Evolutionary conservation across 2,888 invertebrate species (phyloP).

Genomic region (Subacronicta megacephala): DNA sequence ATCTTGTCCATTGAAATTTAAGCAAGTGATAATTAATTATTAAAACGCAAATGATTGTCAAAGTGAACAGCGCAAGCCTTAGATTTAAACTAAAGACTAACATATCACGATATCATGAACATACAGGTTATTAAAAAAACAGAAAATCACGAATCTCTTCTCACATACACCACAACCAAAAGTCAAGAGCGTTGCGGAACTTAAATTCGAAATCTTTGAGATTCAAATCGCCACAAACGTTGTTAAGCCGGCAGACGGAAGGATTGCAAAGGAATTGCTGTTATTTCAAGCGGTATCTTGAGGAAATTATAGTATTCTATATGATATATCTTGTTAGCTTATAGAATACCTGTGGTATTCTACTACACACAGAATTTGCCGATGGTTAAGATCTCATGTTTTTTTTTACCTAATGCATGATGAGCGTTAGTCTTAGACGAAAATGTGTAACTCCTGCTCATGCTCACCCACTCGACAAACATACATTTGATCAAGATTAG

Average conservation of each 20-base stretch:
- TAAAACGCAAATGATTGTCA: too few species aligned
- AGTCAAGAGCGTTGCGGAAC: slow-evolving; percentile 72
- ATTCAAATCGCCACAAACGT: slow-evolving; percentile 86
- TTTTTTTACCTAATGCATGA: too few species aligned
- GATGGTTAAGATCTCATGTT: too few species aligned
- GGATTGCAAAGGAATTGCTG: slow-evolving; percentile 73
- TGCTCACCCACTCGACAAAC: background rate
- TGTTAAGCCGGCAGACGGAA: slow-evolving; percentile 73
- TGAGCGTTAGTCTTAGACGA: background rate
- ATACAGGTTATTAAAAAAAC: too few species aligned
- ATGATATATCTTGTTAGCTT: background rate
- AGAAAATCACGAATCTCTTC: slow-evolving; percentile 11
- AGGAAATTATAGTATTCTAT: background rate
- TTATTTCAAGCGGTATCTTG: slow-evolving; percentile 9
- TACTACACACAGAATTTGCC: too few species aligned
- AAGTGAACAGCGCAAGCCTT: too few species aligned
- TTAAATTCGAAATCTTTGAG: slow-evolving; percentile 88
- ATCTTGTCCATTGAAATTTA: too few species aligned
- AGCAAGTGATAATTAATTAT: too few species aligned
- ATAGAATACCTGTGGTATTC: too few species aligned
- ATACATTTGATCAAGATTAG: slow-evolving; percentile 5
- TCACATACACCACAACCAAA: slow-evolving; percentile 49
- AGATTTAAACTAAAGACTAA: too few species aligned
- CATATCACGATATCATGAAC: too few species aligned
- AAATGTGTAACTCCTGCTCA: background rate